These are phyloP conservation scores for Panagrolaimus sp. DNA, from an alignment of 1,140 invertebrate genomes.

Conservation along the genomic window DNA sequence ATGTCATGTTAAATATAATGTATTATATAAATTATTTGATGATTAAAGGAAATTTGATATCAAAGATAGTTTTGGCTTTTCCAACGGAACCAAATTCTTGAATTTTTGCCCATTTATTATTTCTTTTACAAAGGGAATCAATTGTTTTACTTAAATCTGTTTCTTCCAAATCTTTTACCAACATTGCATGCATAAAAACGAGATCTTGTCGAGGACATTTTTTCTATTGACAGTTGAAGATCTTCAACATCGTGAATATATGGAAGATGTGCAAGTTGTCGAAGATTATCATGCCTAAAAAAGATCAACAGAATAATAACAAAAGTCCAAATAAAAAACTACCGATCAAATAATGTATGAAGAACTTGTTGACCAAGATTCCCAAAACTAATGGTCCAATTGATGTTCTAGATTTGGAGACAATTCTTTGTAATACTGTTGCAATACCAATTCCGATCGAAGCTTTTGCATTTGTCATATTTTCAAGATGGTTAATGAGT, in stretches of 20 bases:
- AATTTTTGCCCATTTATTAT: constrained; percentile 34
- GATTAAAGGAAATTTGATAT: constrained; percentile 33
- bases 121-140: constrained; percentile 30
- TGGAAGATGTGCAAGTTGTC: constrained; percentile 55
- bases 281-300: constrained; percentile 49
- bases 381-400: constrained; percentile 85
- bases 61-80: constrained; percentile 27
- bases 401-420: constrained; percentile 77
- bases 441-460: constrained; percentile 85
- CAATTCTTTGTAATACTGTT: constrained; percentile 87
- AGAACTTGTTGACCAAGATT: constrained; percentile 91
- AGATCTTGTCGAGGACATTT: constrained; percentile 84
- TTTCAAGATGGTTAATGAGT: constrained; percentile 63
- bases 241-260: constrained; percentile 65
- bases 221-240: constrained; percentile 68
- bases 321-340: constrained; percentile 63
- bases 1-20: too few relatives aligned
- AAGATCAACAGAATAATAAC: too few relatives aligned
- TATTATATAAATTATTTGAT: not conserved
- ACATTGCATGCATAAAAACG: constrained; percentile 76
- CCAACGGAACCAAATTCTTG: constrained; percentile 36
- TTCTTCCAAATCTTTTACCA: constrained; percentile 11
- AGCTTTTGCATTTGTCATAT: constrained; percentile 68
- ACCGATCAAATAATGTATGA: constrained; percentile 88
- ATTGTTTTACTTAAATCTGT: constrained; percentile 27